Percentiles rank a stretch among this genome's conserved stretches.
phyloP scores from a whole-genome alignment of 2,797 vertebrate genomes.

The Tadarida brasiliensis region DNA sequence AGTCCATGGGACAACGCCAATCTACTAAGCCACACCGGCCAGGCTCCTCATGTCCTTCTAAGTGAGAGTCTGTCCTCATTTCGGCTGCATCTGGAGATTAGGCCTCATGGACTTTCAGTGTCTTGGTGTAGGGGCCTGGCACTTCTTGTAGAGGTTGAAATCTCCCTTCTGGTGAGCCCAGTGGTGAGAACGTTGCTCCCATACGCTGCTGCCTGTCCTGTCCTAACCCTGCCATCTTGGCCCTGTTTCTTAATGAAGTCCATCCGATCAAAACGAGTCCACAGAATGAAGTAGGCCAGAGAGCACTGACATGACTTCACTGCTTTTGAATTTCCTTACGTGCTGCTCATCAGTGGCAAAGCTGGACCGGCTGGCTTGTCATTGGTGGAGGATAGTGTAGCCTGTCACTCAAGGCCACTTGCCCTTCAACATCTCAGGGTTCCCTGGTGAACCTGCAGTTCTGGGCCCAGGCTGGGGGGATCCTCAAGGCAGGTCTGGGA shows the following conservation, averaged over 20 bases:
- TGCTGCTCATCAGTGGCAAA: neutral
- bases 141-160: neutral
- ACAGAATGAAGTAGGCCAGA: neutral
- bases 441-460: fast-evolving
- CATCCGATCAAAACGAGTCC: neutral
- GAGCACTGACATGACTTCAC: neutral
- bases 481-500: neutral
- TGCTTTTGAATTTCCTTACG: fast-evolving
- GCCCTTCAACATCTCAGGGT: neutral
- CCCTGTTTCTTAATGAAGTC: neutral
- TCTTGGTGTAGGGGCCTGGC: neutral
- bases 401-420: neutral
- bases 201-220: neutral
- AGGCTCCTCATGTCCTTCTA: fast-evolving
- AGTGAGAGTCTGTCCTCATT: neutral
- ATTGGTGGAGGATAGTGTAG: neutral
- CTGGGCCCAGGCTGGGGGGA: neutral
- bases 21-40: too few relatives aligned
- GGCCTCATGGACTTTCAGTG: neutral
- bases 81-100: neutral
- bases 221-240: neutral
- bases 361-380: neutral
- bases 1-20: too few relatives aligned
- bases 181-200: neutral
- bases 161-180: neutral